phyloP scores from a whole-genome alignment of 2,113 vertebrate species.

The Lagopus muta region DNA sequence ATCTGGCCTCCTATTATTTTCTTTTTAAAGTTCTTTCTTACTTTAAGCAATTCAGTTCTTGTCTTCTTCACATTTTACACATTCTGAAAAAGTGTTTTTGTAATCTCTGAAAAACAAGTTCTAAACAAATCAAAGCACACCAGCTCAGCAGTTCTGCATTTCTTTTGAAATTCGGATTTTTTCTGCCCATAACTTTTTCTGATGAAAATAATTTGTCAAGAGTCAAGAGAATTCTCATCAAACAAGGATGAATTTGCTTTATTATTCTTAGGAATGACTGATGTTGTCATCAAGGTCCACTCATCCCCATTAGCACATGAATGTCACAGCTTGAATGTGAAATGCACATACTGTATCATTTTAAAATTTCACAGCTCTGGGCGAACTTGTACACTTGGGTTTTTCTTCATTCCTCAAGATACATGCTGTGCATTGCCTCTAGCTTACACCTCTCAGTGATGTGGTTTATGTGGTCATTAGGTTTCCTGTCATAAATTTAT shows the following conservation, averaged over 20 bases:
- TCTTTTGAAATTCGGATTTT: not conserved
- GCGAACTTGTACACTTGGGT: not conserved
- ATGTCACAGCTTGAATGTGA: constrained; percentile 21
- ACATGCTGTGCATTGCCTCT: not conserved
- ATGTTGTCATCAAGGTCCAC: not conserved
- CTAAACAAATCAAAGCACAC: not conserved
- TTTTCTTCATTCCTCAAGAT: not conserved
- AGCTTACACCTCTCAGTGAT: not conserved
- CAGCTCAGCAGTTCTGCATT: not conserved
- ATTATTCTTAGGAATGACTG: not conserved
- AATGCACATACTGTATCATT: not conserved
- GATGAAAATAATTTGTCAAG: not conserved
- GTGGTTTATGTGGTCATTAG: not conserved
- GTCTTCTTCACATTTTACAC: not conserved
- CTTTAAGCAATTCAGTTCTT: not conserved
- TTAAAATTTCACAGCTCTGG: constrained; percentile 23
- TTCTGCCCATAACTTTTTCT: not conserved
- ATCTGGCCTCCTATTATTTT: not conserved
- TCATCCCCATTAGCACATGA: not conserved
- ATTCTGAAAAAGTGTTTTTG: fast-evolving
- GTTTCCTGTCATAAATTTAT: not conserved
- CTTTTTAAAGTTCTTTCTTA: not conserved
- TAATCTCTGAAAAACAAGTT: not conserved
- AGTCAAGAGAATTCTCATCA: not conserved
- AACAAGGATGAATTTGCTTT: not conserved